Percentiles rank a stretch among this genome's conserved stretches.
Conservation (phyloP, 1,140 invertebrate genomes). For the Camponotus vicinus region DNA sequence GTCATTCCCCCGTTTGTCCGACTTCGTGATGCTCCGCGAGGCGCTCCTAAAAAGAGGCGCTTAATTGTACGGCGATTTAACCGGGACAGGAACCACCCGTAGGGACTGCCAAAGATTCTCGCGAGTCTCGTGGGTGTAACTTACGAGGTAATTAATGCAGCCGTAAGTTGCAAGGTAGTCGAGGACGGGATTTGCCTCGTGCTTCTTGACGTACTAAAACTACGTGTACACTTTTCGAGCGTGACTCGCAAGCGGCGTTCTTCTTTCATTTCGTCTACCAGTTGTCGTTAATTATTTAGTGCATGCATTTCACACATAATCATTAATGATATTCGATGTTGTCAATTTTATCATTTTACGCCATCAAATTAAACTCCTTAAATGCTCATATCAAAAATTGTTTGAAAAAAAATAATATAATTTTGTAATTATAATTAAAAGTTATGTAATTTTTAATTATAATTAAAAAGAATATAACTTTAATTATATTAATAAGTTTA, state of each 20-base stretch:
- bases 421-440: background rate
- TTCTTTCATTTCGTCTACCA: background rate
- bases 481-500: background rate
- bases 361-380: background rate
- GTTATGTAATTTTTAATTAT: no score
- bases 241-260: background rate
- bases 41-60: slow-evolving; percentile 57
- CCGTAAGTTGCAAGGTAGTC: slow-evolving; percentile 58
- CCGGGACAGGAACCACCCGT: slow-evolving; percentile 53
- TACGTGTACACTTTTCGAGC: background rate
- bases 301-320: background rate
- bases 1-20: slow-evolving; percentile 50
- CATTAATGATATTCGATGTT: background rate
- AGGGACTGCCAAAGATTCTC: slow-evolving; percentile 43
- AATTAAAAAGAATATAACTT: no score
- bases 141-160: slow-evolving; percentile 73
- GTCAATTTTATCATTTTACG: background rate
- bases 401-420: background rate
- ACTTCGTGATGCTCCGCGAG: slow-evolving; percentile 17
- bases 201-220: slow-evolving; percentile 32
- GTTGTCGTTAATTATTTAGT: slow-evolving; percentile 2
- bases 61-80: slow-evolving; percentile 69
- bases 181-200: background rate
- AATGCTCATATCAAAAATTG: background rate
- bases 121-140: slow-evolving; percentile 69